Conservation (phyloP, 2,888 invertebrate genomes). For the Chromoteleia sp. region DNA sequence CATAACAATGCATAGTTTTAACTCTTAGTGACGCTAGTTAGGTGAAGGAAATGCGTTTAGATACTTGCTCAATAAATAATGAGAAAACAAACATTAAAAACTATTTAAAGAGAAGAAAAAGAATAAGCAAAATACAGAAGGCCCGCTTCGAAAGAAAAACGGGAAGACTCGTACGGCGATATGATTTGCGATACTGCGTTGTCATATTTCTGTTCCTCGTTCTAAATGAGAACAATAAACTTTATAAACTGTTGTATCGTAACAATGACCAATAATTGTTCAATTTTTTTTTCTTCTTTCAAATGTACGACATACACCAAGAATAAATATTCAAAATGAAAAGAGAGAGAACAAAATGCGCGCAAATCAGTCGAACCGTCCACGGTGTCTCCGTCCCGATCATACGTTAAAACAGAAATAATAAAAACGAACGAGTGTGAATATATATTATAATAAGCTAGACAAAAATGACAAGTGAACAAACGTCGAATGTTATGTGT, state of each 20-base stretch:
- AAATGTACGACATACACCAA: conserved; percentile 5
- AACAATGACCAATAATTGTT: conserved; percentile 7
- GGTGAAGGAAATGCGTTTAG: conserved; percentile 75
- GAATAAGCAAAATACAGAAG: conserved; percentile 24
- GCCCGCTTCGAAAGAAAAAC: conserved; percentile 60
- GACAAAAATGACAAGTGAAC: conserved; percentile 25
- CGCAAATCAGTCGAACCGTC: conserved; percentile 67
- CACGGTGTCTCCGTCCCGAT: conserved; percentile 64
- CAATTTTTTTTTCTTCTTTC: conserved; percentile 16
- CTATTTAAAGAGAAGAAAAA: conserved; percentile 32
- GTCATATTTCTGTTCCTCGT: conserved; percentile 26
- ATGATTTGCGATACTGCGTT: conserved; percentile 58
- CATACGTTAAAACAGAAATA: conserved; percentile 42
- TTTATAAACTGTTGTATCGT: conserved; percentile 25
- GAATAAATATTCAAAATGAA: conserved; percentile 8
- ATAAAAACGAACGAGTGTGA: conserved; percentile 35
- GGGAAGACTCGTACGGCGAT: conserved; percentile 68
- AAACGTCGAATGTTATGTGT: conserved; percentile 54
- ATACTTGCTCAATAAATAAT: conserved; percentile 78
- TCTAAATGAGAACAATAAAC: conserved; percentile 28
- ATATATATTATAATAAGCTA: conserved; percentile 30
- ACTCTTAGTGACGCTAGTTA: conserved; percentile 79
- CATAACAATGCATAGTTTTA: conserved; percentile 69
- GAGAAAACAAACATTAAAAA: conserved; percentile 46
- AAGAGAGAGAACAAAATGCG: conserved; percentile 1